A percentile compares a stretch with the other conserved stretches of the same genome.
These are phyloP conservation scores for Prietella phreatophila DNA, from an alignment of 2,113 vertebrate species.

Conservation along the genomic window DNA sequence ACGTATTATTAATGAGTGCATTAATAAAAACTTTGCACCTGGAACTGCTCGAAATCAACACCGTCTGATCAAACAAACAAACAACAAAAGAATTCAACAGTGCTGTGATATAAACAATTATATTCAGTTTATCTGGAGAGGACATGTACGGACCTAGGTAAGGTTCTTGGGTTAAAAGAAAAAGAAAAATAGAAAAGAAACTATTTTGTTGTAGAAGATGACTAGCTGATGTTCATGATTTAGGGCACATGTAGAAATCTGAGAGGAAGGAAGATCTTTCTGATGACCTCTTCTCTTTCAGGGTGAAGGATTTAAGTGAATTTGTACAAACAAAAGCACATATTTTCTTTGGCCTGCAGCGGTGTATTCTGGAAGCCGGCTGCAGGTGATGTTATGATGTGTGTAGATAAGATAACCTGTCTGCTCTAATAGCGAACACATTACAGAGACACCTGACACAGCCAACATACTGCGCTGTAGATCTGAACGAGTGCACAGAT, in stretches of 20 bases:
- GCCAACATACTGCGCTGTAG: not conserved
- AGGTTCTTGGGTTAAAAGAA: not conserved
- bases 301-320: constrained; percentile 48
- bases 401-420: constrained; percentile 43
- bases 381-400: constrained; percentile 47
- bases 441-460: not conserved
- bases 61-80: no score
- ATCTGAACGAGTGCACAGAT: not conserved
- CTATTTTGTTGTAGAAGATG: not conserved
- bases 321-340: constrained; percentile 37
- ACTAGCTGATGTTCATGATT: constrained; percentile 4
- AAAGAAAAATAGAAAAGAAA: not conserved
- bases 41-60: no score
- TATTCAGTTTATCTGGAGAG: not conserved
- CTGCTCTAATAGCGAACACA: constrained; percentile 7
- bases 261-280: constrained; percentile 42
- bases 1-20: no score
- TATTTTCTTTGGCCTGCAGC: constrained; percentile 37
- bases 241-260: constrained; percentile 1
- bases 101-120: not conserved
- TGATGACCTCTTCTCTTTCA: constrained; percentile 46
- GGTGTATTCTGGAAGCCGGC: constrained; percentile 28
- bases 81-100: no score
- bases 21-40: no score
- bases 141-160: no score